phyloP scores from a whole-genome alignment of 92 coral and sea anemone species.

The Isaurus tuberculatus region DNA sequence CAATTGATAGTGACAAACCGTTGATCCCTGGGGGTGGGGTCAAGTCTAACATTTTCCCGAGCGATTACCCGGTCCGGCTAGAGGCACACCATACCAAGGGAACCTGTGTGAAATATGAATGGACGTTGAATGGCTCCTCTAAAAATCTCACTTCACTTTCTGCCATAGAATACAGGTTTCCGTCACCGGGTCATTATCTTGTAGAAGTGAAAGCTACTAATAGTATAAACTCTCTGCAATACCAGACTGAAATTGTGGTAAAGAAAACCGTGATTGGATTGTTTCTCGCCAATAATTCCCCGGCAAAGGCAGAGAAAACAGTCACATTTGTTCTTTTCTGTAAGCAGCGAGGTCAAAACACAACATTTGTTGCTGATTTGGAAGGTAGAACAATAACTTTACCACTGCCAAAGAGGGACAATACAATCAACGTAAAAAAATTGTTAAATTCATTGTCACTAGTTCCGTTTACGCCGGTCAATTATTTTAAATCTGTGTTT shows the following conservation, averaged over 20 bases:
- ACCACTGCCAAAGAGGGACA: constrained; percentile 13
- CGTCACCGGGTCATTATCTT: constrained; percentile 71
- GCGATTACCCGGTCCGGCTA: constrained; percentile 81
- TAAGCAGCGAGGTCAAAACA: constrained; percentile 69
- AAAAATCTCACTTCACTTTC: background rate
- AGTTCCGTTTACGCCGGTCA: constrained; percentile 74
- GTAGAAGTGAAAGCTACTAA: constrained; percentile 64
- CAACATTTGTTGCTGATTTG: constrained; percentile 67
- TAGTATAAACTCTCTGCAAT: constrained; percentile 4
- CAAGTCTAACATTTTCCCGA: constrained; percentile 68
- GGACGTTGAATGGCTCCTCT: constrained; percentile 65
- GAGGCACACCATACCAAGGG: constrained; percentile 62
- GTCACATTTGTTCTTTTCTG: constrained; percentile 81
- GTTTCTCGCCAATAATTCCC: constrained; percentile 71
- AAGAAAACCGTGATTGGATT: constrained; percentile 76
- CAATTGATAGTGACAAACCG: constrained; percentile 56
- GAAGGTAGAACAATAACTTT: constrained; percentile 51
- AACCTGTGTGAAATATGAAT: constrained; percentile 73
- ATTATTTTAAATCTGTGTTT: constrained; percentile 62
- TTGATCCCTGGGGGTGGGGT: constrained; percentile 56
- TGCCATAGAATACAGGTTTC: constrained; percentile 60
- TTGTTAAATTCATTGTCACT: constrained; percentile 40
- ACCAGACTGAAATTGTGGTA: constrained; percentile 26
- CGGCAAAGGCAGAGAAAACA: constrained; percentile 60
- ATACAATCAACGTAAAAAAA: constrained; percentile 21